A percentile compares a stretch with the other conserved stretches of the same genome.
phyloP scores from a whole-genome alignment of 2,113 vertebrate genomes.

The Phylloscopus trochilus region DNA sequence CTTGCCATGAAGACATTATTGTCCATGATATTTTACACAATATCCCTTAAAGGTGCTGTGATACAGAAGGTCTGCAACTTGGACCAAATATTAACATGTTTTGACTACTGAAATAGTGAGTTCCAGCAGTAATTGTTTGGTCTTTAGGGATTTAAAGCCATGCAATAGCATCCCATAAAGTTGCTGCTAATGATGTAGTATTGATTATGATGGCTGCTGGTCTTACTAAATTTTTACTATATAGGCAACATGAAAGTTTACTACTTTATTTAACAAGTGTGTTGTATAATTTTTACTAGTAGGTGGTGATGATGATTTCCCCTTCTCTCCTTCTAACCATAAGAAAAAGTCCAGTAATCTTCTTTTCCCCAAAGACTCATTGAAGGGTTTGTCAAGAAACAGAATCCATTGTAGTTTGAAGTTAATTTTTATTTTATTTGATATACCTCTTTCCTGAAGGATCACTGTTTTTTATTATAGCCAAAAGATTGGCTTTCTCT shows the following conservation, averaged over 20 bases:
- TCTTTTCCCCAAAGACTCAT: not conserved
- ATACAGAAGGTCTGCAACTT: not conserved
- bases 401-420: not conserved
- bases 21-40: not conserved
- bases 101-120: not conserved
- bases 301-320: not conserved
- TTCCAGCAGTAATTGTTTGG: not conserved
- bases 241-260: not conserved
- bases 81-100: not conserved
- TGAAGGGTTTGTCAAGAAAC: constrained; percentile 27
- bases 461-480: constrained; percentile 12
- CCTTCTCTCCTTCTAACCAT: not conserved
- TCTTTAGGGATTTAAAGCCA: not conserved
- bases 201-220: not conserved
- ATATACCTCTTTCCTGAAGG: constrained; percentile 39
- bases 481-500: constrained; percentile 36
- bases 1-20: not conserved
- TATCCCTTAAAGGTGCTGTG: not conserved
- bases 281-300: not conserved
- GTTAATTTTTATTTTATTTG: constrained; percentile 39
- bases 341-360: not conserved
- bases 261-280: not conserved
- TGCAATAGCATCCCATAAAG: not conserved
- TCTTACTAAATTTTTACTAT: not conserved
- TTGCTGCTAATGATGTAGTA: not conserved